These are phyloP conservation scores for Halocynthia aurantium DNA, from an alignment of 23 tunicate genomes.

Conservation along the genomic window DNA sequence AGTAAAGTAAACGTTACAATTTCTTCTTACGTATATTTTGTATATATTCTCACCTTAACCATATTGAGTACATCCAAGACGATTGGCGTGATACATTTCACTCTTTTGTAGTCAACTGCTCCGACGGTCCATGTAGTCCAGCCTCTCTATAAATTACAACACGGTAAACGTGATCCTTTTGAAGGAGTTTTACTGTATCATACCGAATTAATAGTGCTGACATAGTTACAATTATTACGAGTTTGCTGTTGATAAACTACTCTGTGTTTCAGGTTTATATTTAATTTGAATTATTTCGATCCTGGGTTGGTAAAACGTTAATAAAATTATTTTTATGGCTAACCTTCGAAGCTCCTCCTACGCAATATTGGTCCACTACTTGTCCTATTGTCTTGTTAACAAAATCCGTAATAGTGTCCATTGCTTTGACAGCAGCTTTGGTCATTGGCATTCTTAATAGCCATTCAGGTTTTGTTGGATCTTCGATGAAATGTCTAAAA, in stretches of 20 bases:
- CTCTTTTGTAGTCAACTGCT: constrained; percentile 85
- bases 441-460: constrained; percentile 92
- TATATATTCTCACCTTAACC: constrained; percentile 50
- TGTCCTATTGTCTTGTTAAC: constrained; percentile 67
- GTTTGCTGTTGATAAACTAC: too few relatives aligned
- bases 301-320: not conserved
- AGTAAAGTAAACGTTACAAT: too few relatives aligned
- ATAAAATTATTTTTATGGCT: not conserved
- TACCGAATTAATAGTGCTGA: too few relatives aligned
- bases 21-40: too few relatives aligned
- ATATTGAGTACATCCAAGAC: constrained; percentile 89
- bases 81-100: constrained; percentile 83
- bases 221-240: too few relatives aligned
- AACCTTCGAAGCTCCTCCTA: constrained; percentile 91
- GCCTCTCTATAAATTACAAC: constrained; percentile 47
- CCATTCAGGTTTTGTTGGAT: constrained; percentile 84
- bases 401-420: constrained; percentile 82
- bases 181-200: too few relatives aligned
- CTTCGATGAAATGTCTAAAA: constrained; percentile 59
- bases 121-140: constrained; percentile 97
- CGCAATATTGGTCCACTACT: constrained; percentile 51
- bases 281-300: too few relatives aligned
- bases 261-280: too few relatives aligned
- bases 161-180: too few relatives aligned
- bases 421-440: constrained; percentile 86